Conservation (phyloP, 2,797 vertebrate species). For the Cynopterus sphinx region DNA sequence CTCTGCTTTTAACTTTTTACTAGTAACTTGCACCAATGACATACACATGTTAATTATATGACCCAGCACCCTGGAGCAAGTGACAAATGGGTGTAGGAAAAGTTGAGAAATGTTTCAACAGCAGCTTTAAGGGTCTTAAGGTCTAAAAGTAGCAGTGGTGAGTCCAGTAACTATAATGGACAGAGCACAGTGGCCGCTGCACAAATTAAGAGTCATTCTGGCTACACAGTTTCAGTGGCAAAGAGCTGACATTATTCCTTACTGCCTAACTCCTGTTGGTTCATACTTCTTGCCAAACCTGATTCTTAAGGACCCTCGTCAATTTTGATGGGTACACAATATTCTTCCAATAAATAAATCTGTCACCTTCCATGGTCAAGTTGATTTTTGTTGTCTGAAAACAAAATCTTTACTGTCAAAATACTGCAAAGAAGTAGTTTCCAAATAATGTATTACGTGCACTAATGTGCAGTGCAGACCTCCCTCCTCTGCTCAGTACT, state of each 20-base stretch:
- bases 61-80: too few species aligned
- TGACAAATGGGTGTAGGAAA: background rate
- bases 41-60: background rate
- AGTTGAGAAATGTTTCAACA: background rate
- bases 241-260: background rate
- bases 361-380: background rate
- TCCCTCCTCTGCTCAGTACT: background rate
- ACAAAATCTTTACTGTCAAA: background rate
- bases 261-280: background rate
- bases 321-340: background rate
- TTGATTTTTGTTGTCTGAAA: background rate
- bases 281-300: background rate
- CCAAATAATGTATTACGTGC: background rate
- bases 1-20: background rate
- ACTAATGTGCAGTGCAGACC: background rate
- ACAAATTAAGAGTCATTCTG: background rate
- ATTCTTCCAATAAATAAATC: background rate
- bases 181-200: accelerated
- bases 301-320: background rate
- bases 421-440: background rate
- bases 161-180: accelerated
- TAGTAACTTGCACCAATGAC: background rate
- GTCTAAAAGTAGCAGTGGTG: accelerated
- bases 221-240: accelerated
- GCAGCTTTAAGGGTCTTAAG: background rate